Base-by-base conservation (phyloP, 2,797 vertebrate species). In the Ptychadena robeensis region DNA sequence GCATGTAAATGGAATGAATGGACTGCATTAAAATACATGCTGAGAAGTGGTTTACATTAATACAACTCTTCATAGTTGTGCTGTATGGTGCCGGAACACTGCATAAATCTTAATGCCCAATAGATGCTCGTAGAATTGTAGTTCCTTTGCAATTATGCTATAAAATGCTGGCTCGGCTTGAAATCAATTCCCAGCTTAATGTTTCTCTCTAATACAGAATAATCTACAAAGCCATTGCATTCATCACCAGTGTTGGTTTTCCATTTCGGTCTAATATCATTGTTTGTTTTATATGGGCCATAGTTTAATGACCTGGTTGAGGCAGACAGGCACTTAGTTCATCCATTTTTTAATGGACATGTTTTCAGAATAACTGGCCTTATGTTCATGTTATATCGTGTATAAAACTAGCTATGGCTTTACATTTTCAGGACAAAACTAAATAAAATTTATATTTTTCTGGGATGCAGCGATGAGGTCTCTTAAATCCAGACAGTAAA, bases 111-210 rank as follows among this genome's bases (percentile, higher is more conserved):
- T n/a, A 8, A 11, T 59, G 3, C 6, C 30, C n/a, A 61, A 53
- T n/a, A 25, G 11, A 27, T 8, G 6, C 40, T 28, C 34, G 35
- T 67, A 25, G 5, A 6, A 40, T 66, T 59, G 27, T 34, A 67
- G 28, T 28, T 15, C 11, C 8, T 73, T 66, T 53, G 37, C 64
- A 69, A 75, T 63, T 69, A 28, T n/a, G 37, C 61, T 65, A 8
- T 61, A 69, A 68, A 61, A 12, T 44, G 57, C 68, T 64, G 57
- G 28, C 38, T 68, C 48, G 34, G 28, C 40, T 68, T 68, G 48
- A 75, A 69, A 74, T 75, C 80, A 12, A 61, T 75, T 69, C 37
- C 15, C 31, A 32, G 27, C 66, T 59, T 69, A 74, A 35, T 38
- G 40, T 28, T 61, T 73, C 57, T 72, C 37, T 32, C 31, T 63